Conservation (phyloP, 2,797 vertebrate species). For the Rhinophrynus dorsalis region DNA sequence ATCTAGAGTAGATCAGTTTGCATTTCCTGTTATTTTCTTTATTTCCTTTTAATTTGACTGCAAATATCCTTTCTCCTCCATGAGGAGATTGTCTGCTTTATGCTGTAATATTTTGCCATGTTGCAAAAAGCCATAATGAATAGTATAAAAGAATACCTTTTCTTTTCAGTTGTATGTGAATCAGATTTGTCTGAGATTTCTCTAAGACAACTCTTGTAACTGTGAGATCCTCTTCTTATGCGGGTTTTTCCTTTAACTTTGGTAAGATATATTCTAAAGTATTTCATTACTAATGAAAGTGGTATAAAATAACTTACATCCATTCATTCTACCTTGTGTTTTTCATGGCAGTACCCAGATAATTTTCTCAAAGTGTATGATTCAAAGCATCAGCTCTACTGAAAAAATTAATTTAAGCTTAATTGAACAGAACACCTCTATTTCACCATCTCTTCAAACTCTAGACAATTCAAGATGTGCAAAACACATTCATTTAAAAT, state of each 20-base stretch:
- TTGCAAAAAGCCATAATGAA: constrained; percentile 89
- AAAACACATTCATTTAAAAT: constrained; percentile 7
- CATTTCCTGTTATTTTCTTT: constrained; percentile 60
- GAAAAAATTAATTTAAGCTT: too few relatives aligned
- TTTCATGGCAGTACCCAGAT: not conserved
- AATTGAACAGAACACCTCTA: too few relatives aligned
- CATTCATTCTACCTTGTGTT: constrained; percentile 54
- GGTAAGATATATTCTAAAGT: constrained; percentile 61
- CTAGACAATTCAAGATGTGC: constrained; percentile 31
- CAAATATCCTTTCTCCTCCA: constrained; percentile 85
- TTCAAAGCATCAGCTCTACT: too few relatives aligned
- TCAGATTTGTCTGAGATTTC: constrained; percentile 66
- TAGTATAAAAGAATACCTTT: constrained; percentile 66
- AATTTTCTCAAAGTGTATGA: constrained; percentile 31
- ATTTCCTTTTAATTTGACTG: constrained; percentile 72
- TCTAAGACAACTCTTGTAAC: constrained; percentile 69
- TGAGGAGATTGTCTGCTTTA: constrained; percentile 86
- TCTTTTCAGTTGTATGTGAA: constrained; percentile 61
- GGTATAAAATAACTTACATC: constrained; percentile 54
- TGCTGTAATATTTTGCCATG: constrained; percentile 83
- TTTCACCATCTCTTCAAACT: constrained; percentile 17
- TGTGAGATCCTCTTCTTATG: constrained; percentile 75
- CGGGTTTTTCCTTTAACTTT: constrained; percentile 68
- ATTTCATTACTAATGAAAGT: constrained; percentile 54
- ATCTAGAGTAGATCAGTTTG: constrained; percentile 56